phyloP scores from a whole-genome alignment of 2,888 invertebrate genomes.

The Anthrax anthrax region DNA sequence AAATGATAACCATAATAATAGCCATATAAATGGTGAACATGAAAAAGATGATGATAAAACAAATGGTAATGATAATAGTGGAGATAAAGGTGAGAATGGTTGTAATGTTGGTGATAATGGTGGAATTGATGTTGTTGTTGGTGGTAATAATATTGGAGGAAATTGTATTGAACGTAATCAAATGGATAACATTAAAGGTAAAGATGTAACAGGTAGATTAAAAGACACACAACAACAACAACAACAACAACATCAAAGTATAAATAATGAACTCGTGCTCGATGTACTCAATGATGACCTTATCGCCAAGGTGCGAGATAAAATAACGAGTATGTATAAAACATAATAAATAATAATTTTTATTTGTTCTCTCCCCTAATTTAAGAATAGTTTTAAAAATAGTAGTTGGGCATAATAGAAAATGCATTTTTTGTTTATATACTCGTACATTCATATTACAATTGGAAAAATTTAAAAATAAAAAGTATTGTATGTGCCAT shows the following conservation, averaged over 20 bases:
- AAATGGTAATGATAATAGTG: slow-evolving; percentile 34
- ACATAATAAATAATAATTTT: too few species aligned
- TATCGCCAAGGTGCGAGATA: slow-evolving; percentile 49
- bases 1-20: slow-evolving; percentile 4
- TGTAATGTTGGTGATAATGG: slow-evolving; percentile 6
- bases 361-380: too few species aligned
- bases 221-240: slow-evolving; percentile 10
- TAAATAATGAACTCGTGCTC: slow-evolving; percentile 40
- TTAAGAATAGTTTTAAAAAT: too few species aligned
- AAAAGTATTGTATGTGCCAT: too few species aligned
- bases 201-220: slow-evolving; percentile 11
- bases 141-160: slow-evolving; percentile 3
- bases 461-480: too few species aligned
- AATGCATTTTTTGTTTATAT: too few species aligned
- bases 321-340: slow-evolving; percentile 30
- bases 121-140: neutral
- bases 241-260: slow-evolving; percentile 6
- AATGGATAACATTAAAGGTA: slow-evolving; percentile 13
- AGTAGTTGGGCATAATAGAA: too few species aligned
- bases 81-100: slow-evolving; percentile 18
- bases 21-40: slow-evolving; percentile 7
- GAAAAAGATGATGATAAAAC: slow-evolving; percentile 15
- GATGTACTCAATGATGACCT: slow-evolving; percentile 54
- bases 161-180: slow-evolving; percentile 13
- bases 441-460: too few species aligned